These are phyloP conservation scores for Myotis lucifugus DNA, from an alignment of 2,113 vertebrate genomes.

Conservation along the genomic window DNA sequence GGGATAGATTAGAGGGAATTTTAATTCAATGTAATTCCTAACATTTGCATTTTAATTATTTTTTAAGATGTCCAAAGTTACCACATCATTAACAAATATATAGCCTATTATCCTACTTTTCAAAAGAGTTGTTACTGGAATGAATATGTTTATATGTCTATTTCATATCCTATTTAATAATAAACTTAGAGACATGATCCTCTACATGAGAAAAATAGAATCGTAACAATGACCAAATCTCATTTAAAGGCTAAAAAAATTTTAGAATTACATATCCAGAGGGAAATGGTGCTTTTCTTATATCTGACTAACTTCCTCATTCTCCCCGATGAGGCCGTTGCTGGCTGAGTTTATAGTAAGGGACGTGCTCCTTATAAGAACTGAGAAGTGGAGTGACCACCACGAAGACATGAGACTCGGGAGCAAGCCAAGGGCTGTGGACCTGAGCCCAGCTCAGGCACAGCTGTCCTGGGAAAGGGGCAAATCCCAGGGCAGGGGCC, in stretches of 20 bases:
- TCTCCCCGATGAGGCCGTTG: not conserved
- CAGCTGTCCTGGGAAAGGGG: accelerated
- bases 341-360: not conserved
- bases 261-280: not conserved
- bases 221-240: not conserved
- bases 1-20: not conserved
- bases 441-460: not conserved
- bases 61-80: not conserved
- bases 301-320: not conserved
- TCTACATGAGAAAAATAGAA: not conserved
- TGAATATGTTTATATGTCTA: not conserved
- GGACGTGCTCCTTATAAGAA: not conserved
- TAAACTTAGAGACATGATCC: not conserved
- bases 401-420: not conserved
- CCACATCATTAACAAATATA: not conserved
- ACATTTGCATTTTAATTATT: not conserved
- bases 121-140: not conserved
- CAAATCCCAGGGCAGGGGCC: accelerated
- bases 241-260: not conserved
- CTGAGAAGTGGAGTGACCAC: not conserved
- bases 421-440: not conserved
- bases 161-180: not conserved
- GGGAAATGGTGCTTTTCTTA: not conserved
- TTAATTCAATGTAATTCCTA: not conserved
- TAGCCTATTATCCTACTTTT: not conserved